These are phyloP conservation scores for Sapajus apella DNA, from an alignment of 2,113 vertebrate genomes.

Conservation along the genomic window DNA sequence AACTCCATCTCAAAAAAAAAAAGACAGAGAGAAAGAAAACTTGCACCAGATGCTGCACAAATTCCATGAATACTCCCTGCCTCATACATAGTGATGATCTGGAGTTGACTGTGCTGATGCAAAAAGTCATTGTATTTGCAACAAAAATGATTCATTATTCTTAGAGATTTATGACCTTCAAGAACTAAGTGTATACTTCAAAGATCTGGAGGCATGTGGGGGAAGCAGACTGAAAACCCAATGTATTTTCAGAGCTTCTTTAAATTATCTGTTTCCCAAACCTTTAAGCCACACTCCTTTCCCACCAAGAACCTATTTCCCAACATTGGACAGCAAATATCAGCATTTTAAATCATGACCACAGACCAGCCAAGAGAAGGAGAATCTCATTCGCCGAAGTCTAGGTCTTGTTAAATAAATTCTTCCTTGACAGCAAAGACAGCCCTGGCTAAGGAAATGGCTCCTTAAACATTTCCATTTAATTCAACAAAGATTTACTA, in stretches of 20 bases:
- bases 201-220: not conserved
- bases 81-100: not conserved
- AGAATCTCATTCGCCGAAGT: conserved; percentile 53
- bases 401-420: conserved; percentile 72
- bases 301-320: conserved; percentile 50
- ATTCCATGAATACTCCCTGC: not conserved
- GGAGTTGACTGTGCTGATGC: not conserved
- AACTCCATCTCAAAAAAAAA: too few relatives aligned
- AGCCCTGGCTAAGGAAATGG: conserved; percentile 60
- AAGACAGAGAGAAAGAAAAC: not conserved
- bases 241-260: not conserved
- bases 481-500: conserved; percentile 71
- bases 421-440: conserved; percentile 70
- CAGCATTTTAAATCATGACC: conserved; percentile 51
- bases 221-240: not conserved
- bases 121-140: not conserved
- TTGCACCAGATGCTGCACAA: not conserved
- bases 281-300: not conserved
- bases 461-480: conserved; percentile 75
- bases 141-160: not conserved
- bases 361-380: conserved; percentile 53
- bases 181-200: not conserved
- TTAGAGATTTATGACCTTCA: not conserved
- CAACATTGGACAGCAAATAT: not conserved
- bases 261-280: conserved; percentile 14